Evolutionary conservation across 2,888 invertebrate genomes (phyloP), one percentile per base, ranked within the genome.

Genomic region (Tetropium fuscum): DNA sequence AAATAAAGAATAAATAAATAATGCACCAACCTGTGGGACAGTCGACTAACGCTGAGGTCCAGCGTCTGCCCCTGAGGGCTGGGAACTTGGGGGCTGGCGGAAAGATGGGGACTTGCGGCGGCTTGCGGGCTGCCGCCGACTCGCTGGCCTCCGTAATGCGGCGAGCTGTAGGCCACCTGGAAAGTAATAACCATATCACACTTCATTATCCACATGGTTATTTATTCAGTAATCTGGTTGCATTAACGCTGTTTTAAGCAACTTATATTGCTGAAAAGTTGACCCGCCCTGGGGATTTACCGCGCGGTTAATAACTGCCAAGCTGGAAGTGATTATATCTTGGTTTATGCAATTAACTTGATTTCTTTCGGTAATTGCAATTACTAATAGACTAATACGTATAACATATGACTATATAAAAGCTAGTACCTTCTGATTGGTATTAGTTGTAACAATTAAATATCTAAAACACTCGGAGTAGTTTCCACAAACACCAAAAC

Each of bases 1-100:
- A 51, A 38, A 51, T 40, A 51, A 60, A 25, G 43, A 57, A 66
- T 54, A 48, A 54, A 51, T 44, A 34, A 55, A 63, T 72, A 73
- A 67, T 64, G 27, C 44, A 59, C 59, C 57, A 44, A 93, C 93
- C 93, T 92, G 87, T 93, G 92, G 80, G 90, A 89, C 82, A 93
- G 87, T 82, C 93, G 87, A 83, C 91, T 93, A 74, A 94, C 93
- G 83, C 93, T 93, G 81, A 94, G 88, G 85, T 94, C 94, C 81
- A 94, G 86, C 74, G 94, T 94, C 82, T 94, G 94, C 74, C 94
- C 94, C 84, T 94, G 94, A 65, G 94, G 94, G 85, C 93, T 94
- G 78, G 94, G 93, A 83, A 93, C 93, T 86, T 93, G 93, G 68
- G 93, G 93, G 84, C 93, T 93, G 78, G 93, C 90, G 70, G 92